Conservation (phyloP, 1,140 invertebrate genomes). For the Achroia grisella region DNA sequence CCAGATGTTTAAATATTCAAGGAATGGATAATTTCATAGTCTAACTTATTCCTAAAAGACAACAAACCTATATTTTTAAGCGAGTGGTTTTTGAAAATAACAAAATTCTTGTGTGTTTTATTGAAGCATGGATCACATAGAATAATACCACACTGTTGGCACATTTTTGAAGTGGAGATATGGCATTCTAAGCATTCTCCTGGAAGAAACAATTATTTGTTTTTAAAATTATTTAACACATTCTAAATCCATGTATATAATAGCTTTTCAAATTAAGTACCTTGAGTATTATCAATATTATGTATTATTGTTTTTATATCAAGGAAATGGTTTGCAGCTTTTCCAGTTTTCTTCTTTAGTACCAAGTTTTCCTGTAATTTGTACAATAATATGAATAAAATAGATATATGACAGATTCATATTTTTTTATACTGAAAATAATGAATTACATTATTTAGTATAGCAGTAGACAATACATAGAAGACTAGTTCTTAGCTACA, state of each 20-base stretch:
- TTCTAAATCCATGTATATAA: too few relatives aligned
- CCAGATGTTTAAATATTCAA: too few relatives aligned
- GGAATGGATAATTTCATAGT: too few relatives aligned
- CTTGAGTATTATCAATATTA: constrained; percentile 24
- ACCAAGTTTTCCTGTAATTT: neutral
- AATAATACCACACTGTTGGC: constrained; percentile 46
- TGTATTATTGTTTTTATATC: constrained; percentile 35
- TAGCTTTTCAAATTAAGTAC: constrained; percentile 9
- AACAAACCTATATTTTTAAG: constrained; percentile 38
- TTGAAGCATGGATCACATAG: constrained; percentile 54
- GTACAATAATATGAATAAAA: neutral
- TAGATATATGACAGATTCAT: too few relatives aligned
- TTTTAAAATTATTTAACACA: too few relatives aligned
- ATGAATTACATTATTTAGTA: too few relatives aligned
- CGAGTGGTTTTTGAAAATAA: constrained; percentile 52
- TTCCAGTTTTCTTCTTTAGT: constrained; percentile 9
- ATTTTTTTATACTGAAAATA: too few relatives aligned
- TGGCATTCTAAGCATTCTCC: constrained; percentile 51
- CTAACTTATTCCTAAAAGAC: too few relatives aligned
- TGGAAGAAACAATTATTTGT: too few relatives aligned
- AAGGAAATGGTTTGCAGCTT: constrained; percentile 29
- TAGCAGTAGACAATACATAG: too few relatives aligned
- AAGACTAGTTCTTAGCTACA: too few relatives aligned
- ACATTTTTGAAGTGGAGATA: constrained; percentile 41
- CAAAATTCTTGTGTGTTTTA: constrained; percentile 54